Percentiles rank a stretch among this genome's conserved stretches.
Evolutionary conservation across 2,888 invertebrate genomes (phyloP).

Genomic region (Papilio gigon): DNA sequence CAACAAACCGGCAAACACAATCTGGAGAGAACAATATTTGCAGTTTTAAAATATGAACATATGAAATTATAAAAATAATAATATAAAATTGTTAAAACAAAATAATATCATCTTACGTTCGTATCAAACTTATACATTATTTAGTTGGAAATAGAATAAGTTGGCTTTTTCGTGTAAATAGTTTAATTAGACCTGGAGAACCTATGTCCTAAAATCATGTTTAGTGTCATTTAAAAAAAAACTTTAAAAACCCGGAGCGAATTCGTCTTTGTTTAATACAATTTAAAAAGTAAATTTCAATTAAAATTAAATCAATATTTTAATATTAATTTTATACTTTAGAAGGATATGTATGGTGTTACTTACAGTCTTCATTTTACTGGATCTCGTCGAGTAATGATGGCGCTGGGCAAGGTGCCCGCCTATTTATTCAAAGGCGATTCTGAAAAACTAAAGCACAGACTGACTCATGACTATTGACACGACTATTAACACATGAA

Average conservation of each 20-base stretch:
- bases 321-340: background rate
- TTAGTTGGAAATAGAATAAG: no score
- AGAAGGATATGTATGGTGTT: background rate
- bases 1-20: slow-evolving; percentile 55
- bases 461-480: slow-evolving; percentile 33
- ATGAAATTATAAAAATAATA: background rate
- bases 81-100: no score
- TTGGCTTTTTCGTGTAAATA: no score
- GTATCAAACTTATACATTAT: no score
- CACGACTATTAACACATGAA: slow-evolving; percentile 18
- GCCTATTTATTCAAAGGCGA: slow-evolving; percentile 28
- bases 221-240: background rate
- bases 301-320: background rate
- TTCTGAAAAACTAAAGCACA: slow-evolving; percentile 24
- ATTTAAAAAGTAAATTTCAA: background rate
- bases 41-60: no score
- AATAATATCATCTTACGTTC: no score
- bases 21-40: slow-evolving; percentile 52
- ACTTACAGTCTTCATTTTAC: slow-evolving; percentile 36
- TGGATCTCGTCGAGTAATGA: slow-evolving; percentile 27
- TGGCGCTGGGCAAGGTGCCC: background rate
- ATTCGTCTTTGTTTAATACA: background rate
- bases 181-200: background rate
- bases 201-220: background rate
- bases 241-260: background rate